A percentile compares a stretch with the other conserved stretches of the same genome.
Conservation (phyloP, 2,797 vertebrate species). For the Sebastes matsubarae region DNA sequence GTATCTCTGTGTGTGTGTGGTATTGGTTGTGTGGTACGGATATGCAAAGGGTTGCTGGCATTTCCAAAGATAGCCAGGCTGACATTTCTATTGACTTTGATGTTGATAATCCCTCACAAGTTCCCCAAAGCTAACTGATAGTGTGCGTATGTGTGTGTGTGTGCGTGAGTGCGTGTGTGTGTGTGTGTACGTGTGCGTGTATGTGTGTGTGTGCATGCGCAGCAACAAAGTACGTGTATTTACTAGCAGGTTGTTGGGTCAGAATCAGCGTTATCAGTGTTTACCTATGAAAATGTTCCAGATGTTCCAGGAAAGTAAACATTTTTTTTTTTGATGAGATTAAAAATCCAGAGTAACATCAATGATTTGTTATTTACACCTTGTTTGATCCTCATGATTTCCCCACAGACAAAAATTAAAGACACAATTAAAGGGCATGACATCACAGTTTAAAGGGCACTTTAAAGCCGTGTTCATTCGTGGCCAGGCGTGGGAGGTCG, state of each 20-base stretch:
- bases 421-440: slow-evolving; percentile 43
- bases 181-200: slow-evolving; percentile 20
- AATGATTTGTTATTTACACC: slow-evolving; percentile 40
- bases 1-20: slow-evolving; percentile 29
- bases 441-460: slow-evolving; percentile 35
- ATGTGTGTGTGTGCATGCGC: not conserved
- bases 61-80: slow-evolving; percentile 95
- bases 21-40: slow-evolving; percentile 80
- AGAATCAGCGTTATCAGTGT: slow-evolving; percentile 63
- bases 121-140: slow-evolving; percentile 88
- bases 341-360: slow-evolving; percentile 38
- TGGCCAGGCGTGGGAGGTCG: slow-evolving; percentile 1
- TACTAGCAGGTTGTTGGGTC: slow-evolving; percentile 52
- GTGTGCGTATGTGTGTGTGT: slow-evolving; percentile 38
- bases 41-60: slow-evolving; percentile 96
- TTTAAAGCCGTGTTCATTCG: slow-evolving; percentile 13
- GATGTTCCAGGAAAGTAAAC: slow-evolving; percentile 42
- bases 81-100: slow-evolving; percentile 99
- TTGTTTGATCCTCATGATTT: slow-evolving; percentile 50
- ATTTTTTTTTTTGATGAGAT: slow-evolving; percentile 6
- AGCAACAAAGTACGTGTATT: slow-evolving; percentile 24
- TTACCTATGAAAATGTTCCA: slow-evolving; percentile 63
- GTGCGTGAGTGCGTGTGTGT: not conserved
- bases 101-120: slow-evolving; percentile 97
- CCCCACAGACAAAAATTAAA: slow-evolving; percentile 17